Evolutionary conservation across 2,797 vertebrate species (phyloP).

Genomic region (Alosa sapidissima): DNA sequence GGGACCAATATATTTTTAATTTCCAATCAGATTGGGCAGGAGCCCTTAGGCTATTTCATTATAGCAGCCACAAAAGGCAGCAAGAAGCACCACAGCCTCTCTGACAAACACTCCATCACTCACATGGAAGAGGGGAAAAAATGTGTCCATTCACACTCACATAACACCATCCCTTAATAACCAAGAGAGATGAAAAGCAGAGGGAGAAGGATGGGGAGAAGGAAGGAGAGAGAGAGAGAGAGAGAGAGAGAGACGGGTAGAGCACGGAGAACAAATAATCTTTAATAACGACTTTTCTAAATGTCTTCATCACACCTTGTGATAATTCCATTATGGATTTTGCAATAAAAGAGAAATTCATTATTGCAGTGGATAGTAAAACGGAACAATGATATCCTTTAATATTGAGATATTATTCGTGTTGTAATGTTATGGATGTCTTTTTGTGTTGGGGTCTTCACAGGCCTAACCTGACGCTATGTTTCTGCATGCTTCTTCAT

Average conservation of each 20-base stretch:
- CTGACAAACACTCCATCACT: slow-evolving; percentile 73
- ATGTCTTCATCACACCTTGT: slow-evolving; percentile 77
- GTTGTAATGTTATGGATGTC: slow-evolving; percentile 45
- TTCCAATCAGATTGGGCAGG: slow-evolving; percentile 74
- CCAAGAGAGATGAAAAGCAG: slow-evolving; percentile 21
- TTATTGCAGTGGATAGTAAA: slow-evolving; percentile 71
- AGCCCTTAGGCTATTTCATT: slow-evolving; percentile 71
- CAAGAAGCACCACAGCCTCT: slow-evolving; percentile 63
- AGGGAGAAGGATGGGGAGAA: not conserved
- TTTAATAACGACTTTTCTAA: slow-evolving; percentile 79
- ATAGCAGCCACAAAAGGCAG: slow-evolving; percentile 64
- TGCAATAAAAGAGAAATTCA: slow-evolving; percentile 80
- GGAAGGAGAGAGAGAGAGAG: slow-evolving; percentile 23
- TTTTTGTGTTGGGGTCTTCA: not conserved
- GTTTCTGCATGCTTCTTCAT: not conserved
- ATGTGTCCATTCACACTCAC: slow-evolving; percentile 27
- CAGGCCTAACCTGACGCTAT: not conserved
- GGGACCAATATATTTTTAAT: slow-evolving; percentile 59
- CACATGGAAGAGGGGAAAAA: slow-evolving; percentile 45
- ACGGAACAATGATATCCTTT: slow-evolving; percentile 68
- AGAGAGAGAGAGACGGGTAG: slow-evolving; percentile 47
- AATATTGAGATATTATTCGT: slow-evolving; percentile 61
- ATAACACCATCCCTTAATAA: slow-evolving; percentile 35
- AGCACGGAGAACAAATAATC: slow-evolving; percentile 71
- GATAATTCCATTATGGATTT: slow-evolving; percentile 81